These are phyloP conservation scores for Laticauda colubrina DNA, from an alignment of 2,113 vertebrate species.

Conservation along the genomic window DNA sequence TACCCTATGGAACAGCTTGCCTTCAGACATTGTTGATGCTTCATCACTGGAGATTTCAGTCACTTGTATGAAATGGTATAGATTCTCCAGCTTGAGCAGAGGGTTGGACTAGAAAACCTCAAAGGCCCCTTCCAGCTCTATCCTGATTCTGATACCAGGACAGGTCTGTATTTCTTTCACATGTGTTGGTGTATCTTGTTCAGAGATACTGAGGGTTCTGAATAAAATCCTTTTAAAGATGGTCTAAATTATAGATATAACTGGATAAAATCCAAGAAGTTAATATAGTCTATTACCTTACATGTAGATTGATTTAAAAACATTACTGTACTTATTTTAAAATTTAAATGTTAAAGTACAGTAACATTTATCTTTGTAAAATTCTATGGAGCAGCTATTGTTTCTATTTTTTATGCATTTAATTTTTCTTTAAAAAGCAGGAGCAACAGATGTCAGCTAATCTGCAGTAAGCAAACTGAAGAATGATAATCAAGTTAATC, in stretches of 20 bases:
- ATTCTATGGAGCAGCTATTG: not conserved
- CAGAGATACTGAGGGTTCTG: not conserved
- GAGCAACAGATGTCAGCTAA: not conserved
- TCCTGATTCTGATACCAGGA: not conserved
- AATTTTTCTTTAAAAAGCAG: not conserved
- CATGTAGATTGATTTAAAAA: not conserved
- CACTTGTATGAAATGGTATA: too few relatives aligned
- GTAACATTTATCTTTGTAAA: not conserved
- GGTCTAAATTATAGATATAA: not conserved
- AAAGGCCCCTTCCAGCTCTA: too few relatives aligned
- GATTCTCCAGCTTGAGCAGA: too few relatives aligned
- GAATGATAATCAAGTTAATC: slow-evolving; percentile 13
- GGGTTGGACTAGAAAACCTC: too few relatives aligned
- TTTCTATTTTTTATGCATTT: not conserved
- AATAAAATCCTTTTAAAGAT: not conserved
- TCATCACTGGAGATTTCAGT: too few relatives aligned
- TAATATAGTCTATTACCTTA: not conserved
- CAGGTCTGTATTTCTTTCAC: not conserved
- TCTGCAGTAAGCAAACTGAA: not conserved
- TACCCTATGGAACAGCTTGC: too few relatives aligned
- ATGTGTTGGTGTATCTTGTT: not conserved
- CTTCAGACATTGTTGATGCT: too few relatives aligned
- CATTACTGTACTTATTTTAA: not conserved
- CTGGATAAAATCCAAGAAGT: not conserved
- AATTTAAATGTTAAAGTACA: not conserved